Percentiles rank a stretch among this genome's conserved stretches.
phyloP scores from a whole-genome alignment of 2,888 invertebrate genomes.

The Ephialtes manifestator region DNA sequence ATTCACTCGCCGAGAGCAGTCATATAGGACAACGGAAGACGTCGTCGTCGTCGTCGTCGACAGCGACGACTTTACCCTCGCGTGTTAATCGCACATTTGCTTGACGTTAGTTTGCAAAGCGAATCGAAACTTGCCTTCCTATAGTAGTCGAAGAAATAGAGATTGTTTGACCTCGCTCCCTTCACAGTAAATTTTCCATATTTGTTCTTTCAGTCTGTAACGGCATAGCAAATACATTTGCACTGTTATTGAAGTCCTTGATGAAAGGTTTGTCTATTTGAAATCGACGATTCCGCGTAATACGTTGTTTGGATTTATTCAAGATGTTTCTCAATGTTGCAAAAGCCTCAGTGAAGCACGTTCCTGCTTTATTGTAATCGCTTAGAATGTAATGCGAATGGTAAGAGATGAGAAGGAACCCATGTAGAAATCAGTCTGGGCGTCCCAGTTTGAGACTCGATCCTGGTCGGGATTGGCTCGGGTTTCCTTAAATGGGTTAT shows the following conservation, averaged over 20 bases:
- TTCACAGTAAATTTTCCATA: neutral
- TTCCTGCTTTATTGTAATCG: constrained; percentile 4
- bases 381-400: neutral
- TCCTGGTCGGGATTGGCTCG: too few relatives aligned
- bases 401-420: constrained; percentile 6
- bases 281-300: neutral
- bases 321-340: neutral
- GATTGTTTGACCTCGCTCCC: constrained; percentile 36
- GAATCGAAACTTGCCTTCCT: constrained; percentile 14
- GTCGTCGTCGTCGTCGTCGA: constrained; percentile 16
- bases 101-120: neutral
- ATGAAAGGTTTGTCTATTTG: neutral
- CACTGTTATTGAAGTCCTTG: constrained; percentile 12
- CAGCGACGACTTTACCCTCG: constrained; percentile 29
- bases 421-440: too few relatives aligned
- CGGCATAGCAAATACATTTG: constrained; percentile 7
- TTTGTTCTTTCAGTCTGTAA: neutral
- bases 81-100: constrained; percentile 45
- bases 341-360: neutral
- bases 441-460: too few relatives aligned
- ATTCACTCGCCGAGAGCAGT: constrained; percentile 35
- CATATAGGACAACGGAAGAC: constrained; percentile 14
- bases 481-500: too few relatives aligned
- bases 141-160: constrained; percentile 5
- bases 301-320: neutral